These are phyloP conservation scores for Asarcornis scutulata DNA, from an alignment of 2,113 vertebrate genomes.

Conservation along the genomic window DNA sequence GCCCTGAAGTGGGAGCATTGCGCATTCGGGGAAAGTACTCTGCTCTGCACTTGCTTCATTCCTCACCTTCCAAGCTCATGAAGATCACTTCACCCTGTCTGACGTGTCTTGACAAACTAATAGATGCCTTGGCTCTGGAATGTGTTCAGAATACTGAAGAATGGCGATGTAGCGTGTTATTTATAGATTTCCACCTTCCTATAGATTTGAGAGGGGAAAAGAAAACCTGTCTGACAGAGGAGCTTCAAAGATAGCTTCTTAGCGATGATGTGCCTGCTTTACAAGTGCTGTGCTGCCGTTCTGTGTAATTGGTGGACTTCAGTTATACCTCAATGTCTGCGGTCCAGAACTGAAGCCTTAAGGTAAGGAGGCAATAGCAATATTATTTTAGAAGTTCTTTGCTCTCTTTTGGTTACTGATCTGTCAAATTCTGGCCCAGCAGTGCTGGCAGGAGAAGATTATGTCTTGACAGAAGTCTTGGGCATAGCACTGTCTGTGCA, in stretches of 20 bases:
- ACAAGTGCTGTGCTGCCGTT: not conserved
- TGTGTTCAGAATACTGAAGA: not conserved
- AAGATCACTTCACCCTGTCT: not conserved
- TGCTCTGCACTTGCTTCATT: not conserved
- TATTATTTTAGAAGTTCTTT: not conserved
- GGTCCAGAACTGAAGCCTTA: not conserved
- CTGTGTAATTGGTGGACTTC: not conserved
- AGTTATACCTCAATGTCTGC: not conserved
- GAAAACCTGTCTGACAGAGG: not conserved
- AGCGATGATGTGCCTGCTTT: not conserved
- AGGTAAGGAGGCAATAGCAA: not conserved
- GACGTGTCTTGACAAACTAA: not conserved
- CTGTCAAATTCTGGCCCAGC: not conserved
- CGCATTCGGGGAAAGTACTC: not conserved
- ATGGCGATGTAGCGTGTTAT: not conserved
- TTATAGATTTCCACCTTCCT: not conserved
- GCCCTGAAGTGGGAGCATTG: not conserved
- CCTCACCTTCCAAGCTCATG: not conserved
- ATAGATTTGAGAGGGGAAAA: not conserved
- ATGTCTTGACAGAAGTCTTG: not conserved
- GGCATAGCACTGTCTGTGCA: not conserved
- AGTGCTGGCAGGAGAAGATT: not conserved
- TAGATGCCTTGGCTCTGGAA: not conserved
- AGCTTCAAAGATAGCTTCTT: not conserved
- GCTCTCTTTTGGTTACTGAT: not conserved